Evolutionary conservation across 2,888 invertebrate genomes (phyloP), one percentile per base, ranked within the genome.

Genomic region (Euplexia lucipara): DNA sequence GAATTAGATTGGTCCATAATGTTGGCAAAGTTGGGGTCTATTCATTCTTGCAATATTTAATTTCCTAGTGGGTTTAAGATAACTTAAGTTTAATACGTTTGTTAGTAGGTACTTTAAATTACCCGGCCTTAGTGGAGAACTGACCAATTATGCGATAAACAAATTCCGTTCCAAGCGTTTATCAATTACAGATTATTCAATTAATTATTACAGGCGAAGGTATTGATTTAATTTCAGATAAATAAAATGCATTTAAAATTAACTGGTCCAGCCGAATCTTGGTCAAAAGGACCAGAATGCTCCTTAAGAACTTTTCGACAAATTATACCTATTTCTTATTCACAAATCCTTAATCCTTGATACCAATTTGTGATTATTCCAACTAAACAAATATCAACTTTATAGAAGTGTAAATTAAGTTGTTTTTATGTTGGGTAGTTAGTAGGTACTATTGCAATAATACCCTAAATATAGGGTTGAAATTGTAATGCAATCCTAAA

Each of bases 181-280:
- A 52, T 44, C 34, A 52, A 64, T 64, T 64, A 60, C n/a, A 59
- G n/a, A 39, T 16, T 54, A 72, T 51, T 49, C 14, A 57, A 45
- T 47, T 39, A 61, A 51, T 51, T 9, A 56, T 35, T 32, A 1
- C 12, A 49, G 8, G 47, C 26, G 6, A 2, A 18, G 41, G 20
- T 62, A 45, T 44, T 42, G 71, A 74, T 61, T 68, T 35, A 68
- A 71, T 74, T 68, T 52, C 1, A 71, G 68, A 71, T 69, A 34
- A 53, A 51, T 52, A 35, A 39, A 68, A 42, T 26, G 9, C 22
- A 53, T 22, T 68, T 41, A 37, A 32, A 48, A 32, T 18, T 5
- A n/a, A 20, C 7, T 1, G 7, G 18, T 10, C 3, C 4, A 37
- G 26, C 10, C 8, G 12, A 56, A 30, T 20, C 1, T 35, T 9